Base-by-base conservation (phyloP, 1,140 invertebrate genomes). In the Diplogasteroides magnus region DNA sequence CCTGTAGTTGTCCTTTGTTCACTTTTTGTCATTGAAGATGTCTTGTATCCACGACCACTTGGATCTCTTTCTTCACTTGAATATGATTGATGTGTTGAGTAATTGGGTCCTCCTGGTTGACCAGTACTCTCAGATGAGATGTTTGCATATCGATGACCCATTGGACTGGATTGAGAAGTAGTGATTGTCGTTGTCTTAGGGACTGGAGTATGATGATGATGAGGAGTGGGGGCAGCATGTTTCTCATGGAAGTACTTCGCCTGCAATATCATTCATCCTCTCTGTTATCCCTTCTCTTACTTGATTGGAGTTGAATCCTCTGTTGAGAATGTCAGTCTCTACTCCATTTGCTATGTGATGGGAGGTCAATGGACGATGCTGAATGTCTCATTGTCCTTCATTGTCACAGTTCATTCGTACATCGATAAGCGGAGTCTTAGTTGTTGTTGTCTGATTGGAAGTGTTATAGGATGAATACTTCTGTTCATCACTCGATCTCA, bases 291-390 rank as follows among this genome's bases (percentile, higher is more conserved):
- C 63, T 29, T 65, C 55, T 31, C 59, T 31, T 2, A 67, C 64
- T 60, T 72, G 70, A 55, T 72, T 72, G 31, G 55, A 32, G 61
- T 72, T 72, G 65, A 71, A 72, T 1, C 70, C 70, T 31, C 58
- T 68, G 57, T 68, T 68, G 57, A 48, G 27, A 64, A 61, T 26
- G 56, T 68, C 58, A 23, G 37, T 48, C 37, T 48, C 37, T 19
- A 48, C 37, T 48, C 37, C 37, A 19, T 48, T 48, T 6, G 37
- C 37, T 6, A 48, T 48, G 37, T 48, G 37, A 48, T 48, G 37
- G 19, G 6, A 11, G 37, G 37, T 48, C 19, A 48, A 19, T 11
- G 37, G 37, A 48, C 37, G 6, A 48, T 6, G 6, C 37, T 48
- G 37, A 11, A 48, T 11, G 19, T 6, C 6, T 6, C 6, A 11